A percentile compares a stretch with the other conserved stretches of the same genome.
These are phyloP conservation scores for Prunella fulvescens DNA, from an alignment of 2,113 vertebrate genomes.

Conservation along the genomic window DNA sequence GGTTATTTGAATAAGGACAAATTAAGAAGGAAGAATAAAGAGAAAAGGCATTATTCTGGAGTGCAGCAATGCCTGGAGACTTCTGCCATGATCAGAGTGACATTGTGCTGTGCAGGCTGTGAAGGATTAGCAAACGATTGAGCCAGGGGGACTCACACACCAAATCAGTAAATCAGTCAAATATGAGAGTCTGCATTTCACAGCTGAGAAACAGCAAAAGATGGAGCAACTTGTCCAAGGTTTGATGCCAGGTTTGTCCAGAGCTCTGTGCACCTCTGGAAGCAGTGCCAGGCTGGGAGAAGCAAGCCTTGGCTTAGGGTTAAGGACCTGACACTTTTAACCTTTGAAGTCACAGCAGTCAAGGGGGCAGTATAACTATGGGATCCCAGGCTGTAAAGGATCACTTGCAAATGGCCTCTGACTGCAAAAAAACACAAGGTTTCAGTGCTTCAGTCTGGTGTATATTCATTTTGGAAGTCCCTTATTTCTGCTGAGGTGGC, in stretches of 20 bases:
- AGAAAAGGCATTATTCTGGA: not conserved
- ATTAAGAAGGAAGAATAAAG: constrained; percentile 1
- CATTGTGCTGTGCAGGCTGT: not conserved
- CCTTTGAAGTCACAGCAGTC: not conserved
- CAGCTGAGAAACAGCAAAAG: not conserved
- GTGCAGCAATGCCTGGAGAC: not conserved
- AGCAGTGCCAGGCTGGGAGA: not conserved
- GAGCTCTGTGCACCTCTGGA: not conserved
- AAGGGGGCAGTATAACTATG: not conserved
- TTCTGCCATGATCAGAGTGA: not conserved
- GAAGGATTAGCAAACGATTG: not conserved
- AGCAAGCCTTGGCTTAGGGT: not conserved
- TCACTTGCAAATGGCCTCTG: not conserved
- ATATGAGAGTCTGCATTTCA: not conserved
- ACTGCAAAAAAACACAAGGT: not conserved
- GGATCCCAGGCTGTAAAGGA: not conserved
- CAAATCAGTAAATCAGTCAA: not conserved
- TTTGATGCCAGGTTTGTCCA: not conserved
- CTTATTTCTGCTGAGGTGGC: not conserved
- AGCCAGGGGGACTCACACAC: not conserved
- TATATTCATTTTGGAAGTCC: not conserved
- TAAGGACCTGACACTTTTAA: not conserved
- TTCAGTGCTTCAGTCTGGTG: not conserved
- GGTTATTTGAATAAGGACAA: constrained; percentile 14
- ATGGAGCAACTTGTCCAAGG: not conserved